Evolutionary conservation across 2,113 vertebrate species (phyloP).

Genomic region (Fukomys damarensis): DNA sequence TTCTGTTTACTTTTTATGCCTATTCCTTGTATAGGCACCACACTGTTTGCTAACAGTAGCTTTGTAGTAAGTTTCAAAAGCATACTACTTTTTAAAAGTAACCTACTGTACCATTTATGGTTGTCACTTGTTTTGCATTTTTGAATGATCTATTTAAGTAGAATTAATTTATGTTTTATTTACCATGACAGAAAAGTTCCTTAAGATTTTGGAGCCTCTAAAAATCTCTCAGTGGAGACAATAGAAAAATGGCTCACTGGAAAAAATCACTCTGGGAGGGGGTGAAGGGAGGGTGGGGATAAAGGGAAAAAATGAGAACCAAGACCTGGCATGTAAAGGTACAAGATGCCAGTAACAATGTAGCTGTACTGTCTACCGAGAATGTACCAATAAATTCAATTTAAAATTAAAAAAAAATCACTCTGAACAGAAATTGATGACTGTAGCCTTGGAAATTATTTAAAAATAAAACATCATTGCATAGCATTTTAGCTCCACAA

Average conservation of each 20-base stretch:
- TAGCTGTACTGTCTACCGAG: no score
- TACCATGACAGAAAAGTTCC: background rate
- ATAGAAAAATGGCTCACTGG: background rate
- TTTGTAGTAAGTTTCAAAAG: constrained; percentile 23
- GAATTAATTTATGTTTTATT: background rate
- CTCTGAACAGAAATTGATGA: background rate
- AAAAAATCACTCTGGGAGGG: background rate
- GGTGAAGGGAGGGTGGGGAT: no score
- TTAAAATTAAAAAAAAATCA: no score
- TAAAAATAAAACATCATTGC: background rate
- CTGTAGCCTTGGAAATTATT: background rate
- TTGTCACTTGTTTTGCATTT: background rate
- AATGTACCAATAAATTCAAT: no score
- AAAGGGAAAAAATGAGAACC: no score
- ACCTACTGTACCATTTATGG: background rate
- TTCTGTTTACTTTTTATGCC: background rate
- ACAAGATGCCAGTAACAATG: no score
- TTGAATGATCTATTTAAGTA: background rate
- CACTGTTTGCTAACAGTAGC: background rate
- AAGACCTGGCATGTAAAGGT: no score
- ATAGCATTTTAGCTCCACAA: background rate
- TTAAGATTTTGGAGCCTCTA: background rate
- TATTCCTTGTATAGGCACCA: background rate
- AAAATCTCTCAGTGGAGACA: background rate
- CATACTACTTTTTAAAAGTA: background rate